Evolutionary conservation across 2,888 invertebrate genomes (phyloP).

Genomic region (Himalopsyche tibetana): DNA sequence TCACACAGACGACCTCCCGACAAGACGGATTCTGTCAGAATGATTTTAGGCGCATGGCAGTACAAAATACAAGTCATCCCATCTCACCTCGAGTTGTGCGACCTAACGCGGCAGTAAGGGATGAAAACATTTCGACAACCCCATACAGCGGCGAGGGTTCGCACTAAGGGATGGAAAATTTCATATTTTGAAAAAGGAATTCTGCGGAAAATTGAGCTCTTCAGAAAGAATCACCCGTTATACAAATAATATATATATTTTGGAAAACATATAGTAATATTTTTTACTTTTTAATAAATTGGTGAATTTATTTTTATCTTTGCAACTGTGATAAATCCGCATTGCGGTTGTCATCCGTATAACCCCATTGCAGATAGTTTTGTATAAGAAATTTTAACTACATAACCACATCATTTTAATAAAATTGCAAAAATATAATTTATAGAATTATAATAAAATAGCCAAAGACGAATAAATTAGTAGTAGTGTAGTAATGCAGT

Average conservation of each 20-base stretch:
- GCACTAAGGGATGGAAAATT: neutral
- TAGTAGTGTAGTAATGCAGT: no score
- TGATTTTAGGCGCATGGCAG: conserved; percentile 32
- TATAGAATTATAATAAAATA: no score
- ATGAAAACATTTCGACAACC: neutral
- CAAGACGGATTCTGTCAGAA: neutral
- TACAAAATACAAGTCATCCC: conserved; percentile 20
- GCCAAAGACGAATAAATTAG: no score
- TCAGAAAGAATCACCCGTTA: neutral
- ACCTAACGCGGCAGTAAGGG: neutral
- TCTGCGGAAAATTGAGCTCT: conserved; percentile 9
- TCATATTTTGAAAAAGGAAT: conserved; percentile 34
- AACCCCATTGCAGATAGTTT: neutral
- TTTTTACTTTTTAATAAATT: no score
- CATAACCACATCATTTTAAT: neutral
- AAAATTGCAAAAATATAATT: no score
- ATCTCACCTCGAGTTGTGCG: neutral
- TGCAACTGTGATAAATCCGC: neutral
- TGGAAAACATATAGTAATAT: no score
- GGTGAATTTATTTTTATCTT: neutral
- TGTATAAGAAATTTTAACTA: neutral
- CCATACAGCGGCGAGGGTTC: neutral
- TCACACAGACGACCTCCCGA: conserved; percentile 1
- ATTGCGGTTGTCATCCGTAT: neutral
- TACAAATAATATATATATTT: neutral